Conservation (phyloP, 2,888 invertebrate species). For the Cylindroiulus punctatus region DNA sequence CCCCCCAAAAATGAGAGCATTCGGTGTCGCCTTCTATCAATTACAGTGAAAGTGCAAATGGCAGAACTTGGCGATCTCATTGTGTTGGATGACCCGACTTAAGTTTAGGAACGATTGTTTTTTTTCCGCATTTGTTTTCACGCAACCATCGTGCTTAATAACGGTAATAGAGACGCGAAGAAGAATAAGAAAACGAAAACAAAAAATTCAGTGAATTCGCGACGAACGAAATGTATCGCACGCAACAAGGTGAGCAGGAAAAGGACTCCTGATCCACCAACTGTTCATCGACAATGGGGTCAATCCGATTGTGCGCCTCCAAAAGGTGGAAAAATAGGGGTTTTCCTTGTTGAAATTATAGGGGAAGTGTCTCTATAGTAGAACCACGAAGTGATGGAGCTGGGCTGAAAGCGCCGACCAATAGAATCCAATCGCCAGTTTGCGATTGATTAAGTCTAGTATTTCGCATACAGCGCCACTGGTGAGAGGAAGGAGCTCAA, state of each 20-base stretch:
- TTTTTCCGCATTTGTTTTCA: neutral
- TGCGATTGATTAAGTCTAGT: too few relatives aligned
- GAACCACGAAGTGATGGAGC: too few relatives aligned
- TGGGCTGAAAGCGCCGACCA: too few relatives aligned
- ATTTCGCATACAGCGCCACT: too few relatives aligned
- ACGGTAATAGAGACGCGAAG: neutral
- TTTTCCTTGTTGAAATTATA: neutral
- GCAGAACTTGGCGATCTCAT: neutral
- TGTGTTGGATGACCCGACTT: neutral
- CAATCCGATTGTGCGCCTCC: neutral
- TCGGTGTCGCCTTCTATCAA: neutral
- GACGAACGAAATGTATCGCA: neutral
- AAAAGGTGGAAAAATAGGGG: neutral
- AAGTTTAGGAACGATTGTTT: neutral
- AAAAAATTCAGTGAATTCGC: neutral
- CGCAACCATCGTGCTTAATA: neutral
- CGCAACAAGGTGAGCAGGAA: constrained; percentile 12
- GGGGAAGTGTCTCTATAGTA: too few relatives aligned
- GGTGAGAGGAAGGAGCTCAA: too few relatives aligned
- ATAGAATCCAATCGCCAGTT: too few relatives aligned
- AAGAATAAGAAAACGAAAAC: neutral
- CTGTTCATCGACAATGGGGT: neutral
- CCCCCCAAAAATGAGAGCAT: neutral
- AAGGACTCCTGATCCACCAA: neutral
- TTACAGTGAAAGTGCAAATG: constrained; percentile 20